Conservation (phyloP, 2,888 invertebrate genomes). For the Eurytoma californica region DNA sequence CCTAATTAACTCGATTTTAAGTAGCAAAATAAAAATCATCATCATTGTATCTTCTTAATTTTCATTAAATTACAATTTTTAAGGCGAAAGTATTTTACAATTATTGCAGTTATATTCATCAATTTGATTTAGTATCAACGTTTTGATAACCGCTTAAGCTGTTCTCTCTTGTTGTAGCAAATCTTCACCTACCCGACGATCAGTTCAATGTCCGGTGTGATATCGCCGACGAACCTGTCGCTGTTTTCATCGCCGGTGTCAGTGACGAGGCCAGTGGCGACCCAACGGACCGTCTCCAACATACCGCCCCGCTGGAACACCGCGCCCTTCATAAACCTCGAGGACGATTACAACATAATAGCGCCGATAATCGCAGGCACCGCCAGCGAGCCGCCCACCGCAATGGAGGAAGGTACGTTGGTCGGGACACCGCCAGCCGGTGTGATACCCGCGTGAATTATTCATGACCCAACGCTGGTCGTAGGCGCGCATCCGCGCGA, state of each 20-base stretch:
- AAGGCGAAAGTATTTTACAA: neutral
- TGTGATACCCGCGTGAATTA: constrained; percentile 45
- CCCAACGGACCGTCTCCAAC: constrained; percentile 78
- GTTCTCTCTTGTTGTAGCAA: constrained; percentile 78
- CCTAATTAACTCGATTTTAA: no score
- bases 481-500: neutral
- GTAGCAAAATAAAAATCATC: no score
- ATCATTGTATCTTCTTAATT: no score
- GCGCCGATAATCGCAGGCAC: constrained; percentile 82
- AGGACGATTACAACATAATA: constrained; percentile 97
- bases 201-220: constrained; percentile 91
- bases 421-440: neutral
- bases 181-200: constrained; percentile 93
- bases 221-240: constrained; percentile 91
- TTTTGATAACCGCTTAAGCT: no score
- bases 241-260: constrained; percentile 84
- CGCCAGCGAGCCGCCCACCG: constrained; percentile 70
- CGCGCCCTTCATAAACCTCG: constrained; percentile 89
- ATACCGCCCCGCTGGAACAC: constrained; percentile 87
- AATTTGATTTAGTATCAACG: neutral
- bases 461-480: constrained; percentile 30
- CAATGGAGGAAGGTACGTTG: constrained; percentile 71
- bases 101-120: neutral
- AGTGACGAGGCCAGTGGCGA: constrained; percentile 83
- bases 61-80: no score